Conservation (phyloP, 2,113 vertebrate genomes). For the Muntiacus reevesi region DNA sequence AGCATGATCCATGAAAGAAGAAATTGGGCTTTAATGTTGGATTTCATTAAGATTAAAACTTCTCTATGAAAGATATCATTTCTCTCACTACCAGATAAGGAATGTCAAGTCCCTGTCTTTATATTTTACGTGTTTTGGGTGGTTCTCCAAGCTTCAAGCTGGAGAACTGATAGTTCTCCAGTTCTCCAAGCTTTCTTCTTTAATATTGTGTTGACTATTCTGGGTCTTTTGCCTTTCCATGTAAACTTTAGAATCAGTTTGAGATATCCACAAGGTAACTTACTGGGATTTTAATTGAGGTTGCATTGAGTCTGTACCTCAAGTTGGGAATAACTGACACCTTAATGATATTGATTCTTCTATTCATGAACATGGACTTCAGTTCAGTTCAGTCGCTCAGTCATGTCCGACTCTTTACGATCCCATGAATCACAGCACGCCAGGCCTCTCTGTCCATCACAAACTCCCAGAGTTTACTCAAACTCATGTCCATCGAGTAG, state of each 20-base stretch:
- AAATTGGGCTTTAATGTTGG: background rate
- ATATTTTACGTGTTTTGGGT: background rate
- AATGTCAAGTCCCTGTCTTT: background rate
- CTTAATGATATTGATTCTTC: background rate
- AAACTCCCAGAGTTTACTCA: background rate
- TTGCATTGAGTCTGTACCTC: background rate
- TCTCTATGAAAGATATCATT: background rate
- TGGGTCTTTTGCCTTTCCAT: background rate
- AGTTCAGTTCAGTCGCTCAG: background rate
- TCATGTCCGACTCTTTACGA: background rate
- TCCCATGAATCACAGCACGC: background rate
- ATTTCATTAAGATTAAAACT: conserved; percentile 18
- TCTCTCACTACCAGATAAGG: background rate
- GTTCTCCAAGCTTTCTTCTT: background rate
- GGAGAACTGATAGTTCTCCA: too few species aligned
- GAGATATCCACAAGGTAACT: background rate
- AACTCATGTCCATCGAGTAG: accelerated
- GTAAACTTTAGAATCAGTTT: background rate
- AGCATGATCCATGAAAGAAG: background rate
- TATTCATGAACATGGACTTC: background rate
- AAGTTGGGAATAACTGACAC: background rate
- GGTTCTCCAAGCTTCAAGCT: background rate
- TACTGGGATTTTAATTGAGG: background rate
- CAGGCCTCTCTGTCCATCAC: background rate
- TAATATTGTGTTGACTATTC: background rate